Evolutionary conservation across 30 jellyfish, hydroid and myxozoan species (phyloP), one percentile per base, ranked within the genome.

Genomic region (Hydra vulgaris): DNA sequence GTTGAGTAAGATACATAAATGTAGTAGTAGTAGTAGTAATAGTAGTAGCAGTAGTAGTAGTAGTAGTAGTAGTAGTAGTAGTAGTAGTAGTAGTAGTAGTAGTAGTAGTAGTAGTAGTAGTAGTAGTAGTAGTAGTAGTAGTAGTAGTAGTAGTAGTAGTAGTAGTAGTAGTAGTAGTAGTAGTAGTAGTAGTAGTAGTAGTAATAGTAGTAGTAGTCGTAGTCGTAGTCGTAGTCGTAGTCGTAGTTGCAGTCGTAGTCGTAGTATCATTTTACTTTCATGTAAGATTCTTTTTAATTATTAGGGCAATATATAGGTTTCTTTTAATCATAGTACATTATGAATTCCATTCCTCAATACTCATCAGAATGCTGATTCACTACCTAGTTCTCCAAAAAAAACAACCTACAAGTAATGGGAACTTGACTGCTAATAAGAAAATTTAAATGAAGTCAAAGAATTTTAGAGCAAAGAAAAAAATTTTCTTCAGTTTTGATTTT

Each of bases 171-270:
- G 72, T 56, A 56, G 72, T 56, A 56, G 72, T 56, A 56, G 72
- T 56, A 56, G 72, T 56, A 56, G 72, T 56, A 17, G 72, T 56
- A 17, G 72, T 56, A 17, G 72, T 56, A 17, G 72, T 56, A 56
- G 72, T 56, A 56, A 24, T 69, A 69, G 76, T 69, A 3, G 76
- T 69, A 69, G 76, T 69, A 69, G 76, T 69, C 5, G 76, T 69
- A 69, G 76, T 69, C 5, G 76, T 69, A 69, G 76, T 69, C 5
- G 76, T 69, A 69, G 76, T 69, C 5, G 76, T 69, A 69, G 76
- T 69, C 5, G 76, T 69, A 69, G 76, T 69, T 3, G 76, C 15
- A 69, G 76, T 69, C 5, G 76, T 69, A 69, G 76, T 69, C 5
- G 76, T 69, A 69, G 76, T 69, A 24, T 21, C 76, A 69, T 69